A percentile compares a stretch with the other conserved stretches of the same genome.
Evolutionary conservation across 1,140 invertebrate species (phyloP).

Genomic region (Pseudoatta argentina): DNA sequence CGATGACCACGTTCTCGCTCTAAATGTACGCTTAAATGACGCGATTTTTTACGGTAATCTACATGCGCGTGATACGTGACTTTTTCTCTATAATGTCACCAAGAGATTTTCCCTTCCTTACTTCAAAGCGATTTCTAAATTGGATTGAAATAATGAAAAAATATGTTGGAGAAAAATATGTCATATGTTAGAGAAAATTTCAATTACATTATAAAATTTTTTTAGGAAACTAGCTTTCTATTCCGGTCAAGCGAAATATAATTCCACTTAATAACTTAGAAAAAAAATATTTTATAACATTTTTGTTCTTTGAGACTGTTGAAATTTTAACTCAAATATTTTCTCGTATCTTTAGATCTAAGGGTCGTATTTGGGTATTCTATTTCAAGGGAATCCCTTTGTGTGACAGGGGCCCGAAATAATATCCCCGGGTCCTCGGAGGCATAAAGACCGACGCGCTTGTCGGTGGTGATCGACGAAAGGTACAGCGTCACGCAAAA

Average conservation of each 20-base stretch:
- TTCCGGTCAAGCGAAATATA: neutral
- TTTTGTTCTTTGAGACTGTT: neutral
- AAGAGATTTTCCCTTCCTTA: neutral
- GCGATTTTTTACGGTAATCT: slow-evolving; percentile 28
- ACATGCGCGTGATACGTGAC: neutral
- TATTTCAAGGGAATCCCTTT: slow-evolving; percentile 43
- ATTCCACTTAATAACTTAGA: neutral
- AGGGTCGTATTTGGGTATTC: slow-evolving; percentile 25
- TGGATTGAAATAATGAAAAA: neutral
- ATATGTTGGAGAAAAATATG: neutral
- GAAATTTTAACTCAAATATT: slow-evolving; percentile 45
- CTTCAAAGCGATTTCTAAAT: neutral
- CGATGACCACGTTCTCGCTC: slow-evolving; percentile 31
- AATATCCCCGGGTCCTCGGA: slow-evolving; percentile 5
- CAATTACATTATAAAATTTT: neutral
- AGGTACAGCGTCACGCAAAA: slow-evolving; percentile 53
- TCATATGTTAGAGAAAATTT: neutral
- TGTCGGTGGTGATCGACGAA: slow-evolving; percentile 38
- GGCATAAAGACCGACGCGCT: slow-evolving; percentile 40
- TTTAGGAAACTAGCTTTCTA: neutral
- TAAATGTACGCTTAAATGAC: slow-evolving; percentile 22
- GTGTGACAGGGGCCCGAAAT: slow-evolving; percentile 38
- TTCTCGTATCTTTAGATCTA: slow-evolving; percentile 38
- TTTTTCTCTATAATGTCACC: slow-evolving; percentile 4
- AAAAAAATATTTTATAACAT: neutral